Conservation (phyloP, 2,797 vertebrate genomes). For the Dallia pectoralis region DNA sequence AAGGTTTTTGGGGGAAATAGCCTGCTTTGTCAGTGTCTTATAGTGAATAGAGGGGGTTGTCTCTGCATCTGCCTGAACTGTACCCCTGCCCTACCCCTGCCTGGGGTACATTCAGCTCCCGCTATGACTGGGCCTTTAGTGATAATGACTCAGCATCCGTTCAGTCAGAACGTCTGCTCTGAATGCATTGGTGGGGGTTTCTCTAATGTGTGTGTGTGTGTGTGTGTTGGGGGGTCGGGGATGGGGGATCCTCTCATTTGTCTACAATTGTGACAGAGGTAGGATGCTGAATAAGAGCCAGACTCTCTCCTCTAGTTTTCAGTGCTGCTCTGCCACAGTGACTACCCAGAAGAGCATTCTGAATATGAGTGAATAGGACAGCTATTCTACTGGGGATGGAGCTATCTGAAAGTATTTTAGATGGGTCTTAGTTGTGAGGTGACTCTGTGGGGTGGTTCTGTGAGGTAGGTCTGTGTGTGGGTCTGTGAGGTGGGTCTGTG, state of each 20-base stretch:
- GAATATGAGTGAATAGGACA: background rate
- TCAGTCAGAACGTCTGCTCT: background rate
- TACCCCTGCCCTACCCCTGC: no score
- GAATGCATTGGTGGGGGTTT: background rate
- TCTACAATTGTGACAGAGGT: background rate
- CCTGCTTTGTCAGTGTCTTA: constrained; percentile 1
- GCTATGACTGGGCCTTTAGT: constrained; percentile 9
- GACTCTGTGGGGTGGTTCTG: no score
- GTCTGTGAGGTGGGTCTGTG: no score
- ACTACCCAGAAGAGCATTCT: no score
- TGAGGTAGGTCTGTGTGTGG: no score
- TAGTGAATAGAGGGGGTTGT: background rate
- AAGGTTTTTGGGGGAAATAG: no score
- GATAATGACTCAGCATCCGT: background rate
- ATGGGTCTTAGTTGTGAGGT: background rate
- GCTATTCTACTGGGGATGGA: constrained; percentile 20
- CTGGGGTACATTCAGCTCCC: constrained; percentile 14
- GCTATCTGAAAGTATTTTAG: background rate
- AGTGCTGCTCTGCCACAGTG: constrained; percentile 8
- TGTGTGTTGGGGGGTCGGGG: no score
- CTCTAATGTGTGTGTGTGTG: background rate
- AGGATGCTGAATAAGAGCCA: background rate
- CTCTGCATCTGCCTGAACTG: background rate
- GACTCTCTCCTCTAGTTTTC: background rate
- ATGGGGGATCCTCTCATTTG: background rate